phyloP scores from a whole-genome alignment of 2,888 invertebrate species.

The Steromphala cineraria region DNA sequence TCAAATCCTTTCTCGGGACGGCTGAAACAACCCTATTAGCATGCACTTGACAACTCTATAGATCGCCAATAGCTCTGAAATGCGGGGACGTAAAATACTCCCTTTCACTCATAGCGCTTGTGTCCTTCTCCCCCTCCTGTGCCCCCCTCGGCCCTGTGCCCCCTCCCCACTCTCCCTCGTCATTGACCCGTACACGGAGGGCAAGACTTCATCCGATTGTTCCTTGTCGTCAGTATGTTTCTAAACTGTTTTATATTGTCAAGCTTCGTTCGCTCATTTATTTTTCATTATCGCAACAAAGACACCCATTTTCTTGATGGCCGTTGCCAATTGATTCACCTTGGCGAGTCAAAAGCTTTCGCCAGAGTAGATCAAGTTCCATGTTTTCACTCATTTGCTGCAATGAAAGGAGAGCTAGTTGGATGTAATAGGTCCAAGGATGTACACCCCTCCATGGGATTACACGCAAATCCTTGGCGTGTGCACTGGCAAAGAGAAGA shows the following conservation, averaged over 20 bases:
- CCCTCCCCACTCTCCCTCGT: not conserved
- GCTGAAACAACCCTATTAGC: constrained; percentile 6
- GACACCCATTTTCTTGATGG: constrained; percentile 8
- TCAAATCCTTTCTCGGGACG: constrained; percentile 11
- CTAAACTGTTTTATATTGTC: constrained; percentile 29
- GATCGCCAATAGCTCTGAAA: not conserved
- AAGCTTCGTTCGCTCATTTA: constrained; percentile 24
- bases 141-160: not conserved
- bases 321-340: constrained; percentile 10
- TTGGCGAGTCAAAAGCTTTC: not conserved
- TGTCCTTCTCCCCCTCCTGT: not conserved
- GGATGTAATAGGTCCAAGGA: constrained; percentile 5
- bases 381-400: constrained; percentile 27
- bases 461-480: constrained; percentile 4
- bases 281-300: constrained; percentile 34
- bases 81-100: not conserved
- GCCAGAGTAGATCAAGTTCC: not conserved
- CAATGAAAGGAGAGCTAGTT: constrained; percentile 9
- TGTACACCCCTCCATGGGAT: not conserved
- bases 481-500: constrained; percentile 5
- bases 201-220: not conserved
- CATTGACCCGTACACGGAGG: not conserved
- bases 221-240: constrained; percentile 14
- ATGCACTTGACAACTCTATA: constrained; percentile 1
- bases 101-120: not conserved